These are phyloP conservation scores for silkworm (Bombyx mori) DNA, from an alignment of 1,140 invertebrate genomes.

Conservation along the genomic window ASM3026992v2 NC_085116.1:2737501-2738000, in stretches of 20 bases:
- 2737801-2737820: conserved; percentile 42
- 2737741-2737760: too few species aligned
- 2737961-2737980: conserved; percentile 2
- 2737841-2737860: conserved; percentile 85
- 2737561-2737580: too few species aligned
- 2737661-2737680: too few species aligned
- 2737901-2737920: conserved; percentile 75
- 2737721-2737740: neutral
- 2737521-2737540: too few species aligned
- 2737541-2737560: too few species aligned
- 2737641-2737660: too few species aligned
- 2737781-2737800: conserved; percentile 69
- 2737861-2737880: conserved; percentile 86
- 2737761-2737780: neutral
- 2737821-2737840: conserved; percentile 78
- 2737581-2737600: too few species aligned
- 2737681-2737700: too few species aligned
- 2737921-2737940: conserved; percentile 19
- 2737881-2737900: conserved; percentile 77
- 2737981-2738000: too few species aligned
- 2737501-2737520: too few species aligned
- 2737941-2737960: conserved; percentile 31
- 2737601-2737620: too few species aligned
- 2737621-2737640: too few species aligned
- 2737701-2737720: neutral